Percentiles rank a stretch among this genome's conserved stretches.
These are phyloP conservation scores for Epistrophe eligans DNA, from an alignment of 2,888 invertebrate genomes.

Conservation along the genomic window DNA sequence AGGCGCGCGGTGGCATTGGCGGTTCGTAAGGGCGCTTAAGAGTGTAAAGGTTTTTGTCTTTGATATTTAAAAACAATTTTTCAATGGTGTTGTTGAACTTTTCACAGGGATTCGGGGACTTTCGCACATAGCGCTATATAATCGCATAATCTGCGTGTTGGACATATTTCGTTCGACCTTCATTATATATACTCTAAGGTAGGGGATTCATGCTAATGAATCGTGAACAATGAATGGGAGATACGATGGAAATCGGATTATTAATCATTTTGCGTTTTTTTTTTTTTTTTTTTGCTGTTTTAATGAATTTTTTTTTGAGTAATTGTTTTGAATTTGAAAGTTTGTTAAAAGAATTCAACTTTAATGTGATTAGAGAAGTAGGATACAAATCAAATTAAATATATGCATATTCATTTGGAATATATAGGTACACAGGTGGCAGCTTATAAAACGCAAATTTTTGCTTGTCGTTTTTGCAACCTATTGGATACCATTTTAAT, in stretches of 20 bases:
- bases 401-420: no score
- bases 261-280: slow-evolving; percentile 52
- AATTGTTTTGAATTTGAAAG: slow-evolving; percentile 10
- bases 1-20: no score
- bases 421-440: no score
- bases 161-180: slow-evolving; percentile 54
- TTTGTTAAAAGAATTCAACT: neutral
- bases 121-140: slow-evolving; percentile 41
- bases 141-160: slow-evolving; percentile 65
- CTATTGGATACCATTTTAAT: no score
- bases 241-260: slow-evolving; percentile 46
- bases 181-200: slow-evolving; percentile 9
- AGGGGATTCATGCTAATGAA: slow-evolving; percentile 60
- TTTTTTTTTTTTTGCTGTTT: neutral
- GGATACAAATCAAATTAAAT: neutral
- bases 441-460: no score
- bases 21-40: slow-evolving; percentile 28
- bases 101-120: slow-evolving; percentile 45
- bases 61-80: slow-evolving; percentile 68
- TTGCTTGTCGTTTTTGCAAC: no score
- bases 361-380: neutral
- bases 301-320: slow-evolving; percentile 10
- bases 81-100: slow-evolving; percentile 72
- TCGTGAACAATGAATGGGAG: slow-evolving; percentile 28
- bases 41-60: slow-evolving; percentile 67